Percentiles rank a stretch among this genome's conserved stretches.
These are phyloP conservation scores for Xyliphius kryptos DNA, from an alignment of 2,113 vertebrate species.

Conservation along the genomic window DNA sequence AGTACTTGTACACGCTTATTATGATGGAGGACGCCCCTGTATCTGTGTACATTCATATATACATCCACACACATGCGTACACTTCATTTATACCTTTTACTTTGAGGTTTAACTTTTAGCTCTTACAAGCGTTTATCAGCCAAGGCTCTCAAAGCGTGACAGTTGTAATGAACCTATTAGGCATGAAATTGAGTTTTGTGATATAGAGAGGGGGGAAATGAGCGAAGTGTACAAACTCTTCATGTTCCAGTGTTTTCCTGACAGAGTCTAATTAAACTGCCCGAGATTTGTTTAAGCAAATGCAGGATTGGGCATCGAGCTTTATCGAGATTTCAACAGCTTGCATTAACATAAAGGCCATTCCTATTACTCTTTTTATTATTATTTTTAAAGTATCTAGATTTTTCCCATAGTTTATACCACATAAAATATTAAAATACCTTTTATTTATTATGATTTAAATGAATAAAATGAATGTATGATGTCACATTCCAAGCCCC, in stretches of 20 bases:
- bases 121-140: conserved; percentile 59
- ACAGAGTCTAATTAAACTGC: conserved; percentile 52
- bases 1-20: no score
- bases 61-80: no score
- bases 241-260: conserved; percentile 52
- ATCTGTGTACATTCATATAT: no score
- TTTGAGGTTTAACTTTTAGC: conserved; percentile 49
- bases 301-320: conserved; percentile 19
- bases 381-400: no score
- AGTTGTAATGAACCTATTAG: conserved; percentile 65
- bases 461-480: no score
- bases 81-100: no score
- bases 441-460: no score
- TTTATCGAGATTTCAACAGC: conserved; percentile 4
- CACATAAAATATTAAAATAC: no score
- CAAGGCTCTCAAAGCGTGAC: conserved; percentile 53
- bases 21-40: no score
- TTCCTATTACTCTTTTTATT: no score
- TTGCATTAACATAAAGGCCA: conserved; percentile 4
- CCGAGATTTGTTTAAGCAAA: conserved; percentile 14
- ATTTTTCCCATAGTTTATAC: no score
- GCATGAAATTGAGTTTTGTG: conserved; percentile 69
- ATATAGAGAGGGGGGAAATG: conserved; percentile 51
- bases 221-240: conserved; percentile 43
- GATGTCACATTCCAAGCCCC: no score